Base-by-base conservation (phyloP, 2,888 invertebrate species). In the Drosophila paramelanica region DNA sequence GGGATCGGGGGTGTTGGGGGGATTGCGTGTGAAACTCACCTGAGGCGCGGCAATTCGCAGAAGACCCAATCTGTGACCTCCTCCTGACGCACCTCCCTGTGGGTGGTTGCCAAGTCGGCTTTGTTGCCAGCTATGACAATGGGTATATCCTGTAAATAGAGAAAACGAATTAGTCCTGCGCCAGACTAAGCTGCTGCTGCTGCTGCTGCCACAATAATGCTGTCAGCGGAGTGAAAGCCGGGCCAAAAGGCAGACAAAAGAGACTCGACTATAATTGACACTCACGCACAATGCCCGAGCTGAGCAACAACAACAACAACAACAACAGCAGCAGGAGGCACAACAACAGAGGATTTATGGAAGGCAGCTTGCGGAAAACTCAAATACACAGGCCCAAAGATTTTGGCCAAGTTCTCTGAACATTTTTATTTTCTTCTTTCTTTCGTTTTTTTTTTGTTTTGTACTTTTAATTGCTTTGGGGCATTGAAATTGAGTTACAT, bases 91-190 rank as follows among this genome's bases (percentile, higher is more conserved):
- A 96, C 95, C 92, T 96, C 95, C 59, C 95, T 92, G 87, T 95
- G 95, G 64, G 95, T 95, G 76, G 94, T 92, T 10, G 96, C 95
- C 65, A 96, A 93, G 92, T 97, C 97, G 71, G 95, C 93, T 93
- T 97, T 97, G 93, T 97, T 97, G 58, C 97, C 97, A 13, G 96
- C 96, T 59, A 98, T 94, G 33, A 97, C 96, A 85, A 97, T 96
- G 38, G 97, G 97, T 66, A 97, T 94, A 82, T 96, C 96, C 93
- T 96, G 94, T 75, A 90, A 93, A 52, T 66, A 55, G 58, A 51
- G 49, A 61, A 27, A 52, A 41, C 47, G 66, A 62, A 71, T 80
- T 79, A 74, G 79, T 61, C 49, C 58, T 58, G 41, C 45, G 25
- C 55, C 45, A 46, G 42, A 33, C 17, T 60, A 31, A 46, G 55